Percentiles rank a stretch among this genome's conserved stretches.
Evolutionary conservation across 64 coral and sea anemone genomes (phyloP).

Genomic region (Pocillopora damicornis): DNA sequence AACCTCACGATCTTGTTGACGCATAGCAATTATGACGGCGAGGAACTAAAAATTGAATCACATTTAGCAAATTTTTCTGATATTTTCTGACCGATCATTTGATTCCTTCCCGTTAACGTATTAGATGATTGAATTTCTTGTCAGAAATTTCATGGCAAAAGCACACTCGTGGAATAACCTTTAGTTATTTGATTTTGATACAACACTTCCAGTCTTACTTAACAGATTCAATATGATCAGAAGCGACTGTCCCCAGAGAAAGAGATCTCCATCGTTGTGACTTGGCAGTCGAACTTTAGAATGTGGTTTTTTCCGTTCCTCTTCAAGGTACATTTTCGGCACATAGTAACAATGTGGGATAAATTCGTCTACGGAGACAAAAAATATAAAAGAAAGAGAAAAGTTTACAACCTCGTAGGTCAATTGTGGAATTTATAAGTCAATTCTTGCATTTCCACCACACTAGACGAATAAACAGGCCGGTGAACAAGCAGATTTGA

Average conservation of each 20-base stretch:
- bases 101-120: no score
- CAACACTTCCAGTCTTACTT: constrained; percentile 40
- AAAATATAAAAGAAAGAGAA: not conserved
- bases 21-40: no score
- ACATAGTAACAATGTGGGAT: constrained; percentile 91
- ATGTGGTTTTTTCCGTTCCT: constrained; percentile 69
- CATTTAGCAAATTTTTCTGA: no score
- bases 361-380: constrained; percentile 50
- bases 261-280: constrained; percentile 49
- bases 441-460: no score
- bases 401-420: not conserved
- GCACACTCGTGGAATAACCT: not conserved
- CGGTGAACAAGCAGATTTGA: no score
- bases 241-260: constrained; percentile 87
- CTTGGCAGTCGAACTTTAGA: constrained; percentile 56
- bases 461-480: no score
- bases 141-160: not conserved
- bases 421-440: no score
- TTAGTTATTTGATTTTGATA: not conserved
- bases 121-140: no score
- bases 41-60: no score
- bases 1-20: no score
- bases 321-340: constrained; percentile 59
- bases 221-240: constrained; percentile 80
- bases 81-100: no score